phyloP scores from a whole-genome alignment of 2,113 vertebrate genomes.

The Pseudorasbora parva region DNA sequence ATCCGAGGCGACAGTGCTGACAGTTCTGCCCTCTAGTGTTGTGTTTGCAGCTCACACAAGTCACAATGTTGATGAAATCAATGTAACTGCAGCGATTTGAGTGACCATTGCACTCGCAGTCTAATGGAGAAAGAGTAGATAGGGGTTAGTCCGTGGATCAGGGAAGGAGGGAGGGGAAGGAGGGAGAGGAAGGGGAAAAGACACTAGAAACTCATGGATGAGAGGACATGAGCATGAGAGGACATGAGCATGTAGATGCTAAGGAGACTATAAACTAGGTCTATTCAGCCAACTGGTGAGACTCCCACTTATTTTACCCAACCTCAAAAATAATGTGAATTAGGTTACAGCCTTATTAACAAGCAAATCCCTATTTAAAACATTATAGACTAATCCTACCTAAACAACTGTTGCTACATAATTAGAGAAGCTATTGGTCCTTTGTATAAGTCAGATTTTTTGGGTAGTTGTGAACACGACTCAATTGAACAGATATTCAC shows the following conservation, averaged over 20 bases:
- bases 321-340: not conserved
- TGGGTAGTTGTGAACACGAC: too few species aligned
- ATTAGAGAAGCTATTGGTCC: not conserved
- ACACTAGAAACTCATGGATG: slow-evolving; percentile 1
- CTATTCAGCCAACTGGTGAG: not conserved
- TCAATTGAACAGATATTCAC: not conserved
- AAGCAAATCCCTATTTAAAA: not conserved
- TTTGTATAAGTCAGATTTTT: not conserved
- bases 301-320: not conserved
- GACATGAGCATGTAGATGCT: not conserved
- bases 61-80: slow-evolving; percentile 93
- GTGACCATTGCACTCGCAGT: slow-evolving; percentile 94
- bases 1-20: slow-evolving; percentile 91
- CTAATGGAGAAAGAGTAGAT: slow-evolving; percentile 68
- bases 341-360: not conserved
- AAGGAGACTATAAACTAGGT: not conserved
- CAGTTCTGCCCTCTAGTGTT: slow-evolving; percentile 94
- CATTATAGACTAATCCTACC: not conserved
- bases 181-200: slow-evolving; percentile 4
- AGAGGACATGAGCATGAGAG: not conserved
- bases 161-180: not conserved
- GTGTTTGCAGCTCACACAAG: slow-evolving; percentile 97
- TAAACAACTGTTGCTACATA: not conserved
- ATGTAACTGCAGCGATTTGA: slow-evolving; percentile 98
- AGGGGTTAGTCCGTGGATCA: slow-evolving; percentile 38